phyloP scores from a whole-genome alignment of 2,888 invertebrate genomes.

The Drosophila subsilvestris region DNA sequence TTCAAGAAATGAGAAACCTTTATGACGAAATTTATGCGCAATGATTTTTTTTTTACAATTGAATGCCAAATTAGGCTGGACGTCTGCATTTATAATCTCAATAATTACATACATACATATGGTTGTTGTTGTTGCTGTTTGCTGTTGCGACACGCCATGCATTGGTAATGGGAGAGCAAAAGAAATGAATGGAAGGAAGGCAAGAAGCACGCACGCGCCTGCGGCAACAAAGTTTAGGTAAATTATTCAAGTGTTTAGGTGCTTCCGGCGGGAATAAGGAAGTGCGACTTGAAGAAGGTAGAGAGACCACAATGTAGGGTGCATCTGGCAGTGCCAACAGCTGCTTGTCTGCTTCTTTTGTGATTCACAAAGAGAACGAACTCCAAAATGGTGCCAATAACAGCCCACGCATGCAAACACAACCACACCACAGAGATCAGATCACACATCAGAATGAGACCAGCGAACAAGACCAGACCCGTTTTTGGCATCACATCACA shows the following conservation, averaged over 20 bases:
- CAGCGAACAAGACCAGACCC: slow-evolving; percentile 32
- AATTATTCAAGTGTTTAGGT: slow-evolving; percentile 32
- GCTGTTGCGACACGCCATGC: slow-evolving; percentile 56
- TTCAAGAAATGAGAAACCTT: slow-evolving; percentile 49
- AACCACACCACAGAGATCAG: slow-evolving; percentile 13
- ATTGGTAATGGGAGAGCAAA: slow-evolving; percentile 58
- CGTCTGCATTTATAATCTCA: slow-evolving; percentile 60
- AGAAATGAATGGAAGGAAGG: slow-evolving; percentile 59
- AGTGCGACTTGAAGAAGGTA: slow-evolving; percentile 19
- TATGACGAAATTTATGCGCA: slow-evolving; percentile 66
- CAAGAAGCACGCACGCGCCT: slow-evolving; percentile 68
- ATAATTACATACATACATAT: slow-evolving; percentile 61
- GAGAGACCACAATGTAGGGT: slow-evolving; percentile 24
- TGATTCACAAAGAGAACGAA: slow-evolving; percentile 24
- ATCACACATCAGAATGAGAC: slow-evolving; percentile 12
- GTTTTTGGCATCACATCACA: slow-evolving; percentile 18
- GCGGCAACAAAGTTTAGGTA: slow-evolving; percentile 40
- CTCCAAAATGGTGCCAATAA: slow-evolving; percentile 64
- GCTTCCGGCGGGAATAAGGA: slow-evolving; percentile 65
- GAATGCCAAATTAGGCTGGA: slow-evolving; percentile 65
- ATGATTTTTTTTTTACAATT: slow-evolving; percentile 57
- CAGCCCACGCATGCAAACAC: slow-evolving; percentile 49
- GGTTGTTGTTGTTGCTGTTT: slow-evolving; percentile 26
- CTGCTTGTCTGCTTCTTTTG: slow-evolving; percentile 17
- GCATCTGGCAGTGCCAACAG: slow-evolving; percentile 25